Evolutionary conservation across 2,888 invertebrate species (phyloP), one percentile per base, ranked within the genome.

Genomic region (Pterostichus niger): DNA sequence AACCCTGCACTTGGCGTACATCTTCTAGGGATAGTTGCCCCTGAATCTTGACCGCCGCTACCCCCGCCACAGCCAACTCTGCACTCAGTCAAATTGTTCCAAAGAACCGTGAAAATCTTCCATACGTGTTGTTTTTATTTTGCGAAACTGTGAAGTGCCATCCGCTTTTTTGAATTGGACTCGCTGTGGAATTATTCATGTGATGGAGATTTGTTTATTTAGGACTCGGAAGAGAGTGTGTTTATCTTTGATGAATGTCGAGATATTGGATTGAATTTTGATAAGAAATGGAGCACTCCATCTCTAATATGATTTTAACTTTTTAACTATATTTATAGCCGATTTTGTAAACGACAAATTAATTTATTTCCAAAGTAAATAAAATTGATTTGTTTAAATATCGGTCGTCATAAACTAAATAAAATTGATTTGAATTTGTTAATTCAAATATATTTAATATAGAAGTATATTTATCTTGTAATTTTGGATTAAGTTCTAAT

Each of bases 51-150:
- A 56, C 56, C 56, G 56, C n/a, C 49, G n/a, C 49, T n/a, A 10
- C 49, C 49, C 2, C n/a, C 56, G 56, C n/a, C 49, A 13, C 49
- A 11, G 49, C n/a, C 56, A 17, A 17, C 24, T 9, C 9, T 0
- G 56, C 56, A 17, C 56, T 56, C 56, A 56, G 56, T 56, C 56
- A 56, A 17, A 56, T 56, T 56, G 56, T 56, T 49, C 49, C n/a
- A 10, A 49, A 49, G 49, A 49, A 13, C 49, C 49, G 49, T 56
- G 56, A 17, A 52, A 17, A 13, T 56, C 24, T 56, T 56, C 17
- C 56, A 56, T 56, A 56, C 6, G 17, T 56, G 56, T 6, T 56
- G 56, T 56, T 56, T 17, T 56, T 56, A 56, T 56, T 56, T 56
- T 56, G 56, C 24, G 17, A 17, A 56, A 56, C 40, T 13, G 56